Conservation (phyloP, 2,888 invertebrate species). For the Neuroscelio doddi region DNA sequence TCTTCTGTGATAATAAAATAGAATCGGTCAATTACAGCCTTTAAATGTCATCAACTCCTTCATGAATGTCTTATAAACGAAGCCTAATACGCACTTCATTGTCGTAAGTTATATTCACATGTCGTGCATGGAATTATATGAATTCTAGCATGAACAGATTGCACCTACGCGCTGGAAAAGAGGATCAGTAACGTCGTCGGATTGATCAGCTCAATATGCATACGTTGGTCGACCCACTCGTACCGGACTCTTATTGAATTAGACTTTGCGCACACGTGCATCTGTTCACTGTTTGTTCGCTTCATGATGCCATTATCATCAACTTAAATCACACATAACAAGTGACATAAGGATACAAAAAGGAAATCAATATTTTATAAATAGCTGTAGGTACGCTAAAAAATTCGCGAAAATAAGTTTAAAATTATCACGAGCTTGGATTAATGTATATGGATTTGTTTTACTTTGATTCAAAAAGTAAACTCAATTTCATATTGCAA, state of each 20-base stretch:
- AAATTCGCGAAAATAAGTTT: too few species aligned
- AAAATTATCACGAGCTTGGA: too few species aligned
- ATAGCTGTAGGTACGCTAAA: too few species aligned
- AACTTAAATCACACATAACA: conserved; percentile 52
- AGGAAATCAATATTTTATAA: too few species aligned
- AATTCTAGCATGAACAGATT: conserved; percentile 49
- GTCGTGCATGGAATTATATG: conserved; percentile 48
- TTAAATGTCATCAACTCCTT: conserved; percentile 1
- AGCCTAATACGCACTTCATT: conserved; percentile 15
- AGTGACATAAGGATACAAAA: background rate
- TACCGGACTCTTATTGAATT: conserved; percentile 67
- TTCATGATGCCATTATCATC: conserved; percentile 63
- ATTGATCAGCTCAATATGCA: conserved; percentile 68
- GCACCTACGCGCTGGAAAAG: conserved; percentile 56
- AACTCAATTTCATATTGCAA: too few species aligned
- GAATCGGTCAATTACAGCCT: conserved; percentile 12
- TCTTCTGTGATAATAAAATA: too few species aligned
- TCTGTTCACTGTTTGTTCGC: conserved; percentile 45
- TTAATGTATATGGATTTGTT: too few species aligned
- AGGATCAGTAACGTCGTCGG: conserved; percentile 63
- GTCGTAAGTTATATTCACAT: conserved; percentile 13
- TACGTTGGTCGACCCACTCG: conserved; percentile 67
- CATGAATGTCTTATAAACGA: conserved; percentile 12
- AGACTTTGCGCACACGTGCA: conserved; percentile 56
- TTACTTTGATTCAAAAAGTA: too few species aligned